These are phyloP conservation scores for Ascaphus truei DNA, from an alignment of 2,113 vertebrate genomes.

Conservation along the genomic window DNA sequence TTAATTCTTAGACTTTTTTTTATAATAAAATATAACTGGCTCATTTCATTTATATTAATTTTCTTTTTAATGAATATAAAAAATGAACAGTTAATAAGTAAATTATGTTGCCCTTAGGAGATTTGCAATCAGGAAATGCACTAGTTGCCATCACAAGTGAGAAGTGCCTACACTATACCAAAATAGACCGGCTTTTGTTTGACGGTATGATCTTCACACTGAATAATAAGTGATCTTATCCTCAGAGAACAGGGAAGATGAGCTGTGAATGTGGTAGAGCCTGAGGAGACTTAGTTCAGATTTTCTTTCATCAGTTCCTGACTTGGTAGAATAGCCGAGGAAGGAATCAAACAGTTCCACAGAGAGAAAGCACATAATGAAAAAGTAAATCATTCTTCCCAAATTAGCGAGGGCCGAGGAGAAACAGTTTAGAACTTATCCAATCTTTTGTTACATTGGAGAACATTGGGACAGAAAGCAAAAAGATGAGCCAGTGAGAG, in stretches of 20 bases:
- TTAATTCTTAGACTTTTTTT: conserved; percentile 15
- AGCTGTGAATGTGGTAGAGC: conserved; percentile 10
- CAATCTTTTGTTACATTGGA: not conserved
- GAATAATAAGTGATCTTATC: conserved; percentile 33
- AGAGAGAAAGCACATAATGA: not conserved
- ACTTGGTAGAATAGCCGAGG: conserved; percentile 20
- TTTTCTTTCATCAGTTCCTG: conserved; percentile 30
- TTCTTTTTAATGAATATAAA: conserved; percentile 22
- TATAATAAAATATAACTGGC: not conserved
- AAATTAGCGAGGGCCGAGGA: conserved; percentile 12
- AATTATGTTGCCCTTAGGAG: conserved; percentile 14
- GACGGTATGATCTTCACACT: conserved; percentile 27
- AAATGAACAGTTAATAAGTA: conserved; percentile 20
- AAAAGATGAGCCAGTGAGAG: too few relatives aligned
- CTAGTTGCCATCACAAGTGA: not conserved
- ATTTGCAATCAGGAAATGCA: not conserved
- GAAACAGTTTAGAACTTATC: conserved; percentile 11
- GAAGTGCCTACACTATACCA: not conserved
- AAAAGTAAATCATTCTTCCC: conserved; percentile 15
- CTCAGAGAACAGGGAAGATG: conserved; percentile 5
- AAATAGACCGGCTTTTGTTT: conserved; percentile 31
- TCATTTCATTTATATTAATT: conserved; percentile 23
- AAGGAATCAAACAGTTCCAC: conserved; percentile 2
- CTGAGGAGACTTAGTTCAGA: conserved; percentile 3
- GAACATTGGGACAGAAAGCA: not conserved